phyloP scores from a whole-genome alignment of 2,797 vertebrate genomes.

The Masticophis lateralis region DNA sequence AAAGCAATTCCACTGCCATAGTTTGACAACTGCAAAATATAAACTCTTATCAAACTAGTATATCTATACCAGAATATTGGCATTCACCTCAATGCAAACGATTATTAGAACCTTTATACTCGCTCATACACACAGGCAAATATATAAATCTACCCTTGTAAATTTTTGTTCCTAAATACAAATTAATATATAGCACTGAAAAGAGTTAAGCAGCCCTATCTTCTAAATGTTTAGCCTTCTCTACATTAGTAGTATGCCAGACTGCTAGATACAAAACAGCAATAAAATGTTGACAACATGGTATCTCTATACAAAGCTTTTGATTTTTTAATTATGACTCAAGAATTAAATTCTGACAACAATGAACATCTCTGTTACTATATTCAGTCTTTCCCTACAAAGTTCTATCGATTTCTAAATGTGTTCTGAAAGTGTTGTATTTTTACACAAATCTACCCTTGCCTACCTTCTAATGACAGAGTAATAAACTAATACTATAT shows the following conservation, averaged over 20 bases:
- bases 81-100: conserved; percentile 14
- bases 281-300: neutral
- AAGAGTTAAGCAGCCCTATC: neutral
- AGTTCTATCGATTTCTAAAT: neutral
- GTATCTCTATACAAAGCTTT: neutral
- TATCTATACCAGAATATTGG: neutral
- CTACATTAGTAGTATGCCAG: neutral
- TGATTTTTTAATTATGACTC: neutral
- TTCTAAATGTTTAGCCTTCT: neutral
- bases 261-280: neutral
- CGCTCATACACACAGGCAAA: neutral
- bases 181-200: neutral
- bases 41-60: neutral
- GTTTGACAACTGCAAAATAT: neutral
- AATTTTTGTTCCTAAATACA: neutral
- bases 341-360: conserved; percentile 7
- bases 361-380: neutral
- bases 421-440: neutral
- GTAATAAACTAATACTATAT: neutral
- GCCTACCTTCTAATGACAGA: neutral
- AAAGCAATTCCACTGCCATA: neutral
- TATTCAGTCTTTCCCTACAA: neutral
- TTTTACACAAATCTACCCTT: neutral
- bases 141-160: neutral
- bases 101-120: conserved; percentile 30